Conservation (phyloP, 2,888 invertebrate genomes). For the Neoitamus cyanurus region DNA sequence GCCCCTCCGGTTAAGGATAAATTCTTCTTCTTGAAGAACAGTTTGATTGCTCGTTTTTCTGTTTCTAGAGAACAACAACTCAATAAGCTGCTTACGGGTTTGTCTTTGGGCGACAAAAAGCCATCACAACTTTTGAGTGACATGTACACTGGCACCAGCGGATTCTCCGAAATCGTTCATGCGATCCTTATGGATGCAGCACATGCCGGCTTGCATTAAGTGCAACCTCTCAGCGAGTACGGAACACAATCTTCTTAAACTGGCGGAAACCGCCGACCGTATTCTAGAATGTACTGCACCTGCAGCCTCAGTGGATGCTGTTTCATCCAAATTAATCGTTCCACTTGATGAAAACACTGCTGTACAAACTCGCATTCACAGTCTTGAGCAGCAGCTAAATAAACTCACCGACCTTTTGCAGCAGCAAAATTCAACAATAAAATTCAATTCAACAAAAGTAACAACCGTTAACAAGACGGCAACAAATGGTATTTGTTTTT, state of each 20-base stretch:
- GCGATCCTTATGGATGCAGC: background rate
- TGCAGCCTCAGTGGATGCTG: background rate
- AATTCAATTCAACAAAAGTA: background rate
- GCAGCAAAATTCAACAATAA: background rate
- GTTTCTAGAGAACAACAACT: background rate
- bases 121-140: background rate
- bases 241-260: background rate
- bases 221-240: background rate
- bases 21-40: background rate
- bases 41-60: background rate
- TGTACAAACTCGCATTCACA: too few relatives aligned
- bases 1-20: background rate
- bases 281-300: background rate
- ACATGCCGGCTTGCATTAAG: background rate
- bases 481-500: conserved; percentile 20
- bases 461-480: background rate
- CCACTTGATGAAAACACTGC: background rate
- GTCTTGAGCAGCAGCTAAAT: background rate
- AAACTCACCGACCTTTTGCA: background rate
- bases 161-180: background rate
- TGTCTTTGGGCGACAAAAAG: too few relatives aligned
- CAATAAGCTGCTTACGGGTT: background rate
- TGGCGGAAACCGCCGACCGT: background rate
- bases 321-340: background rate
- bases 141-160: background rate